Evolutionary conservation across 2,113 vertebrate genomes (phyloP), one percentile per base, ranked within the genome.

Genomic region (Lanius collurio): DNA sequence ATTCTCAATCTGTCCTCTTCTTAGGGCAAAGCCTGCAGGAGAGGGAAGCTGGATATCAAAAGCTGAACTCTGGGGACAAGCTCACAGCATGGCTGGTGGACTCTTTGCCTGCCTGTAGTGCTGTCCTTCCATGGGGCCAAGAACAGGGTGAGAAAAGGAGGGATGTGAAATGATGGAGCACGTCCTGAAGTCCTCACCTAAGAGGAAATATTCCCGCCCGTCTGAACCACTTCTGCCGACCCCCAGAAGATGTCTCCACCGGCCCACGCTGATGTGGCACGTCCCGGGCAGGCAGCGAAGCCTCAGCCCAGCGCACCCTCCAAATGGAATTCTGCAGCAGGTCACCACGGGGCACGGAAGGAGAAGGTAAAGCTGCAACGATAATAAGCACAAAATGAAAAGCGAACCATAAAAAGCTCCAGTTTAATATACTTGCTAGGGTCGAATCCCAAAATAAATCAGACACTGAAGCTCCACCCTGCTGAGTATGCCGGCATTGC

Each of bases 241-340:
- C n/a, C 91, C 97, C 97, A 95, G 97, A 95, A 98, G 97, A 84
- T 97, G 97, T 97, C 97, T 93, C 96, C 96, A 96, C 85, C 18
- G 9, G 62, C 94, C 94, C 18, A 11, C 1, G 9, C 44, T 78
- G 42, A 7, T 8, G 57, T 8, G 1, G 47, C 69, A 68, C 15
- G 8, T 63, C 89, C 89, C 10, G 21, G 94, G 76, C 33, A 39
- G 77, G 65, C 75, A 86, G 81, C 5, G n/a, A 65, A 68, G 84
- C 64, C 90, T 87, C 87, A 81, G 89, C 93, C 93, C 83, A 50
- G 85, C 4, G 1, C n/a, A 13, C 22, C 62, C 82, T 85, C 88
- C 52, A 57, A 30, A 33, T 14, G 37, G 44, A 49, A 63, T 87
- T 75, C 84, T 85, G 44, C 75, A 46, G 31, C 2, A 1, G 60